These are phyloP conservation scores for Bos taurus DNA, from an alignment of 2,113 vertebrate species.

Conservation along the genomic window DNA sequence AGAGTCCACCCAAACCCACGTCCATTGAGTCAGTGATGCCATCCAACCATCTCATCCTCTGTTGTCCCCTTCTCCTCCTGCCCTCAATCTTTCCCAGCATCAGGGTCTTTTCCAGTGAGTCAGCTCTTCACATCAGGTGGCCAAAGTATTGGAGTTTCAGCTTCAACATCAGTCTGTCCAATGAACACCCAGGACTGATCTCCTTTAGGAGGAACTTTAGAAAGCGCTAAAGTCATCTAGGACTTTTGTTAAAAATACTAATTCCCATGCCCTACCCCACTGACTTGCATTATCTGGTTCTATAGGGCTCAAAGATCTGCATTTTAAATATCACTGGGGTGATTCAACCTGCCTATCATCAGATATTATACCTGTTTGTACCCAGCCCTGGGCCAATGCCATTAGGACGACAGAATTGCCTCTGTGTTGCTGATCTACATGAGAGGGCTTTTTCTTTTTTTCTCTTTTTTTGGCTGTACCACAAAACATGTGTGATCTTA, in stretches of 20 bases:
- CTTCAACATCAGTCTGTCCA: too few species aligned
- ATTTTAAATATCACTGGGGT: background rate
- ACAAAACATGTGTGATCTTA: background rate
- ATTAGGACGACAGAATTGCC: background rate
- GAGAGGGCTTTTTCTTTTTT: background rate
- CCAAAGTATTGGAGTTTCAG: too few species aligned
- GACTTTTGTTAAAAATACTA: background rate
- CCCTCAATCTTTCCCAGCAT: too few species aligned
- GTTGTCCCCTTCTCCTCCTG: too few species aligned
- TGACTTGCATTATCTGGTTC: background rate
- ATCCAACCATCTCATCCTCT: too few species aligned
- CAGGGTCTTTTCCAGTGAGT: too few species aligned
- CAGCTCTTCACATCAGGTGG: too few species aligned
- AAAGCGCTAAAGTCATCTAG: background rate
- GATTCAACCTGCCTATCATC: background rate
- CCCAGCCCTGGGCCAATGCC: background rate
- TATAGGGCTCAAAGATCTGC: background rate
- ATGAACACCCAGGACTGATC: too few species aligned
- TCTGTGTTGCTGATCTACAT: background rate
- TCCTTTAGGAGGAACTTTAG: too few species aligned
- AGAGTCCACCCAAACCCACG: too few species aligned
- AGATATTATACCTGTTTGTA: background rate
- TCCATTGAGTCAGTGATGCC: too few species aligned
- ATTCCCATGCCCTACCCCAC: accelerated
- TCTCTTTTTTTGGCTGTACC: background rate